phyloP scores from a whole-genome alignment of 2,888 invertebrate species.

The Orthosia gracilis region DNA sequence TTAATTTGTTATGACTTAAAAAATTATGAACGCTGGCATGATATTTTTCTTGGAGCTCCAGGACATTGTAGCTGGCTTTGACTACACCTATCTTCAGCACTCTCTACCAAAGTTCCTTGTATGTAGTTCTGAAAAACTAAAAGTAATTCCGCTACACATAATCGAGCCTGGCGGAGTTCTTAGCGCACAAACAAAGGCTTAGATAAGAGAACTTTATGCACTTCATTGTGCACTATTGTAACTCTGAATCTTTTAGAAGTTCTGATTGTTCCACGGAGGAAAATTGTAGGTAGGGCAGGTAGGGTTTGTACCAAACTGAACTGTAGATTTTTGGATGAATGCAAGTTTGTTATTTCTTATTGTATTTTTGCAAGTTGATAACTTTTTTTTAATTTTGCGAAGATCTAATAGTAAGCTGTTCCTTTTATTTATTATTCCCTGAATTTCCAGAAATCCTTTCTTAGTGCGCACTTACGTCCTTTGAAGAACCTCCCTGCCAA shows the following conservation, averaged over 20 bases:
- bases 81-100: not conserved
- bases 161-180: slow-evolving; percentile 54
- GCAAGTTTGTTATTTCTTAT: not conserved
- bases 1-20: no score
- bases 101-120: not conserved
- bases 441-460: no score
- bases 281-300: not conserved
- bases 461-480: no score
- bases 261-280: slow-evolving; percentile 41
- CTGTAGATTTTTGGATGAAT: not conserved
- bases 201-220: slow-evolving; percentile 56
- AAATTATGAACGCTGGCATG: no score
- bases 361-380: no score
- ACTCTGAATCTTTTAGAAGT: slow-evolving; percentile 44
- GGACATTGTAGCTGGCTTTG: not conserved
- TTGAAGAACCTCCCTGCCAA: no score
- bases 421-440: no score
- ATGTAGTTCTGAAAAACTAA: slow-evolving; percentile 39
- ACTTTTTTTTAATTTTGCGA: no score
- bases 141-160: slow-evolving; percentile 38
- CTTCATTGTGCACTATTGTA: slow-evolving; percentile 35
- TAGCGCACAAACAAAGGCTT: slow-evolving; percentile 50
- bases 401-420: no score
- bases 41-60: not conserved
- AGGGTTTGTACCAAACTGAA: not conserved